Base-by-base conservation (phyloP, 2,113 vertebrate species). In the Crypturellus undulatus region DNA sequence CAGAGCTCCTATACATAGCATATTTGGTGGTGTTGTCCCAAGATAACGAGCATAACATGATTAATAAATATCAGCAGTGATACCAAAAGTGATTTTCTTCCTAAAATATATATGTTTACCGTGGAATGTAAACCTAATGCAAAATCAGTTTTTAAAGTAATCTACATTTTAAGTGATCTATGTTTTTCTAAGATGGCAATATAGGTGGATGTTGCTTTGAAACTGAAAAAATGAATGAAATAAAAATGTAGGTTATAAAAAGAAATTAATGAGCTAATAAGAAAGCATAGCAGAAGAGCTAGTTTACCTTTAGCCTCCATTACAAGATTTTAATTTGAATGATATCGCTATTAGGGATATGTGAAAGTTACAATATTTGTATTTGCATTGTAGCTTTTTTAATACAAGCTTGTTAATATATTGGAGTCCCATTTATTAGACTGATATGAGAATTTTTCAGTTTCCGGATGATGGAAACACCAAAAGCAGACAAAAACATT, bases 221-320 rank as follows among this genome's bases (percentile, higher is more conserved):
- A 91, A 77, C 73, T 77, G n/a, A 51, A 90, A 51, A 72, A 91
- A 83, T 78, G 42, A 86, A 86, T 43, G 32, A 95, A 93, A 94
- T 95, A 94, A 92, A 95, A 87, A 86, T 8, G 40, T 90, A 64
- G 36, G 25, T 67, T 83, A 67, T 75, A 68, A 72, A 78, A 81
- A 80, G n/a, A 94, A 95, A 97, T 90, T 94, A 92, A 95, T 94
- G 90, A 90, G 69, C 81, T 92, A 95, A 97, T 95, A 94, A 96
- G 94, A 79, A 79, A 84, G 70, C 87, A 78, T 67, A 94, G 84
- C 59, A 58, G 79, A 90, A 92, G 76, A 95, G 60, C 72, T 93
- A 40, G 45, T 88, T 94, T 96, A 95, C 90, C 79, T 94, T 88
- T 92, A 89, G 81, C 90, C 88, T 96, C 60, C 79, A 70, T 92